Evolutionary conservation across 2,797 vertebrate genomes (phyloP).

Genomic region (Paguma larvata): DNA sequence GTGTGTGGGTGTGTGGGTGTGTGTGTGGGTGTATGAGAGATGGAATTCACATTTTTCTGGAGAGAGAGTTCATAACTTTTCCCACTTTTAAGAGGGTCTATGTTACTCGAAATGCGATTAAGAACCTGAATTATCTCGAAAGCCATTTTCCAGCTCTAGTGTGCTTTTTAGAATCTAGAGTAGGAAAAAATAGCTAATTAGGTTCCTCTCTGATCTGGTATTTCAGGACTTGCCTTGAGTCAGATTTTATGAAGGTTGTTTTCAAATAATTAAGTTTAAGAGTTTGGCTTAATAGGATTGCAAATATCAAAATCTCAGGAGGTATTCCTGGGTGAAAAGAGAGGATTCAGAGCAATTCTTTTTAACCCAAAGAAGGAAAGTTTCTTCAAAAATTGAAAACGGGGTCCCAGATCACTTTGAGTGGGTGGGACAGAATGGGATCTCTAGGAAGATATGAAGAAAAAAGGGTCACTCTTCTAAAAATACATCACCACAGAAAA

Average conservation of each 20-base stretch:
- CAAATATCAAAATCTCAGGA: conserved; percentile 72
- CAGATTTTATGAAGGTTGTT: conserved; percentile 77
- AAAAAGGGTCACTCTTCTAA: neutral
- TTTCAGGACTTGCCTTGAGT: conserved; percentile 71
- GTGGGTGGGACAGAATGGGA: neutral
- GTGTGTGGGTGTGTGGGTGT: too few species aligned
- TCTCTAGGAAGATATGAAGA: neutral
- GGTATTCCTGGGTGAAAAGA: conserved; percentile 34
- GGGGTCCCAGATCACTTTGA: neutral
- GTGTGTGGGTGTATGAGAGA: neutral
- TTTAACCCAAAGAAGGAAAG: conserved; percentile 51
- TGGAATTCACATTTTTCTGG: neutral
- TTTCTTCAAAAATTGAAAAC: conserved; percentile 26
- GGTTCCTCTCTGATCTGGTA: conserved; percentile 56
- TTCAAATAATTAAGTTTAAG: conserved; percentile 73
- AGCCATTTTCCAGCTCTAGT: conserved; percentile 46
- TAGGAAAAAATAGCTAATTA: conserved; percentile 36
- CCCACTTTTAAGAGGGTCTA: conserved; percentile 33
- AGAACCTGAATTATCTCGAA: conserved; percentile 44
- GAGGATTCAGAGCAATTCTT: conserved; percentile 44
- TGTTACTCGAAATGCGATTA: conserved; percentile 66
- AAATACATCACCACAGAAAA: neutral
- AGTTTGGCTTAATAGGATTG: conserved; percentile 66
- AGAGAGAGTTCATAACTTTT: neutral
- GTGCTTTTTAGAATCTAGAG: neutral